Percentiles rank a stretch among this genome's conserved stretches.
These are phyloP conservation scores for Procambarus virginalis DNA, from an alignment of 1,140 invertebrate genomes.

Conservation along the genomic window DNA sequence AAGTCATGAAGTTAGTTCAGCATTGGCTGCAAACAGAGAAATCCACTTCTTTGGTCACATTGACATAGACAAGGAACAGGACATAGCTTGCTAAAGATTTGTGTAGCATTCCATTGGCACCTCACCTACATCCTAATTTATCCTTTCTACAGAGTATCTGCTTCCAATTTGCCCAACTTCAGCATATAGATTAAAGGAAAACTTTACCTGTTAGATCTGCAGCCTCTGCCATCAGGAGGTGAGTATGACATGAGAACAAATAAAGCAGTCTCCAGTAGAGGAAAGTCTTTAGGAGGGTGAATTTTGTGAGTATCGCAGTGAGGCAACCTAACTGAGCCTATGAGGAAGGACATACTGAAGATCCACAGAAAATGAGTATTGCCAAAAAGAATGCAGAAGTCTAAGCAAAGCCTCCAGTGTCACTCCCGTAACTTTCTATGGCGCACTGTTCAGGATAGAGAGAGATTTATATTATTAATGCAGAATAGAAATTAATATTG, in stretches of 20 bases:
- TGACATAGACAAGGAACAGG: no score
- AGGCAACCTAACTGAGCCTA: conserved; percentile 92
- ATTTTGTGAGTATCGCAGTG: conserved; percentile 96
- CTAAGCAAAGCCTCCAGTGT: conserved; percentile 86
- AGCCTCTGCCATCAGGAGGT: conserved; percentile 96
- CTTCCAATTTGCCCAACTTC: no score
- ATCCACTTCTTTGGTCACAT: no score
- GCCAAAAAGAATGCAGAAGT: conserved; percentile 90
- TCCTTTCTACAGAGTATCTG: no score
- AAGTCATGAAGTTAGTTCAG: no score
- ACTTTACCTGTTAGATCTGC: conserved; percentile 84
- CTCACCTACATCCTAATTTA: no score
- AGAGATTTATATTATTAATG: background rate
- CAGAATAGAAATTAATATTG: no score
- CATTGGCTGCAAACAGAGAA: no score
- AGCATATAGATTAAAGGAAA: no score
- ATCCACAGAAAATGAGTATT: conserved; percentile 92
- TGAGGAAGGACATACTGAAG: conserved; percentile 91
- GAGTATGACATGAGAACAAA: conserved; percentile 99
- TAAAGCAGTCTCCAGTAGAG: conserved; percentile 94
- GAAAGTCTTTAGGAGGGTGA: conserved; percentile 95
- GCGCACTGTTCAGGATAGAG: conserved; percentile 82
- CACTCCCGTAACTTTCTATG: conserved; percentile 88
- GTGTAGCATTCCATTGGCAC: no score
- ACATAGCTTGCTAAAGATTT: no score